Evolutionary conservation across 2,888 invertebrate genomes (phyloP).

Genomic region (Clitarchus hookeri): DNA sequence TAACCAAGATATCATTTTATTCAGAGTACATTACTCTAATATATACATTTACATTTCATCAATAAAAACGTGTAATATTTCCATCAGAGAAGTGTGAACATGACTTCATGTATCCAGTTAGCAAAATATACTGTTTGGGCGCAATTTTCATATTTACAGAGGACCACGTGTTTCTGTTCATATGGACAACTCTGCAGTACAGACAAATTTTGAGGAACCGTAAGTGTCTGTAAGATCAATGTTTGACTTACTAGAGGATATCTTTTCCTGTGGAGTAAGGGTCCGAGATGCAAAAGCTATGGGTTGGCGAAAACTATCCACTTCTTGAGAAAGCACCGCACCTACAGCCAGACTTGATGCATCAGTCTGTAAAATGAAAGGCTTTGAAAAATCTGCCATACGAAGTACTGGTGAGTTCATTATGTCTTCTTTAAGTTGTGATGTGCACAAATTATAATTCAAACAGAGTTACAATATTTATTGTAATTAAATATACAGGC

Average conservation of each 20-base stretch:
- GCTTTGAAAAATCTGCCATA: slow-evolving; percentile 22
- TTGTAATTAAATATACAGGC: no score
- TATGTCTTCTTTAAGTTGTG: not conserved
- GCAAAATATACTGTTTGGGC: no score
- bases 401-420: slow-evolving; percentile 5
- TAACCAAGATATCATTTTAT: no score
- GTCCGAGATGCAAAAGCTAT: not conserved
- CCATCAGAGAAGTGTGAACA: no score
- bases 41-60: no score
- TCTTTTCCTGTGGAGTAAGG: not conserved
- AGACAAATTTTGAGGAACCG: no score
- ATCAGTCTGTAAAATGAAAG: not conserved
- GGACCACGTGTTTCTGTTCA: not conserved
- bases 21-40: no score
- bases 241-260: not conserved
- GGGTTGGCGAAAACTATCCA: not conserved
- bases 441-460: no score
- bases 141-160: not conserved
- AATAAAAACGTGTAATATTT: no score
- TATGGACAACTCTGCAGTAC: not conserved
- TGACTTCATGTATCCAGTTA: no score
- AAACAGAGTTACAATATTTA: no score
- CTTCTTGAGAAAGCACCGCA: not conserved
- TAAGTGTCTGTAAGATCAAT: no score
- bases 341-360: not conserved